Conservation (phyloP, 2,113 vertebrate species). For the Microtus montanus region DNA sequence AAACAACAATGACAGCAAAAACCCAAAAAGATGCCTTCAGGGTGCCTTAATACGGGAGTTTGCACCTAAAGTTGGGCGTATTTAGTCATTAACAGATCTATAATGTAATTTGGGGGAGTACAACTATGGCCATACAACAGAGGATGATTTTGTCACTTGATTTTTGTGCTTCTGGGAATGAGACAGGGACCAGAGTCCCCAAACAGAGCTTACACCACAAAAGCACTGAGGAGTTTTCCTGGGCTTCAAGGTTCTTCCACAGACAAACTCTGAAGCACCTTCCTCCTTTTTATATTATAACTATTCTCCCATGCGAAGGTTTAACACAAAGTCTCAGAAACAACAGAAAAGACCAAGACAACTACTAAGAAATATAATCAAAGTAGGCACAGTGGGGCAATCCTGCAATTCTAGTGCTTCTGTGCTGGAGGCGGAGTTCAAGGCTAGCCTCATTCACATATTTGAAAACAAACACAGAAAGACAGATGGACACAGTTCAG, state of each 20-base stretch:
- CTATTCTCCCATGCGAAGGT: neutral
- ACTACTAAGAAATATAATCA: neutral
- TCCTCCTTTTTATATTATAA: neutral
- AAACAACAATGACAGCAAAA: neutral
- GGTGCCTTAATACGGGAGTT: neutral
- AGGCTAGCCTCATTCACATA: neutral
- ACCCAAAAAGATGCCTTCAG: neutral
- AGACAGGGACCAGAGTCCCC: neutral
- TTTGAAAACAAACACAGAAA: neutral
- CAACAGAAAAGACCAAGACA: neutral
- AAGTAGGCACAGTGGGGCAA: neutral
- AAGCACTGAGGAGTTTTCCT: neutral
- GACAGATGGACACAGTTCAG: neutral
- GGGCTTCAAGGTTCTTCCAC: neutral
- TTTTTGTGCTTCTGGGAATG: neutral
- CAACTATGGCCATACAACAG: rapidly evolving
- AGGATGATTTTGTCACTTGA: neutral
- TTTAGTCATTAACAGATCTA: neutral
- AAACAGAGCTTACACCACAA: neutral
- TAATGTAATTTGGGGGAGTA: neutral
- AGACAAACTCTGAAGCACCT: neutral
- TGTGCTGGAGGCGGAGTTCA: neutral
- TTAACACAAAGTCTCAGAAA: neutral
- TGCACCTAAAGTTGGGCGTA: too few species aligned
- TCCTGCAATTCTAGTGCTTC: neutral